These are phyloP conservation scores for Hyles lineata DNA, from an alignment of 2,888 invertebrate genomes.

Conservation along the genomic window DNA sequence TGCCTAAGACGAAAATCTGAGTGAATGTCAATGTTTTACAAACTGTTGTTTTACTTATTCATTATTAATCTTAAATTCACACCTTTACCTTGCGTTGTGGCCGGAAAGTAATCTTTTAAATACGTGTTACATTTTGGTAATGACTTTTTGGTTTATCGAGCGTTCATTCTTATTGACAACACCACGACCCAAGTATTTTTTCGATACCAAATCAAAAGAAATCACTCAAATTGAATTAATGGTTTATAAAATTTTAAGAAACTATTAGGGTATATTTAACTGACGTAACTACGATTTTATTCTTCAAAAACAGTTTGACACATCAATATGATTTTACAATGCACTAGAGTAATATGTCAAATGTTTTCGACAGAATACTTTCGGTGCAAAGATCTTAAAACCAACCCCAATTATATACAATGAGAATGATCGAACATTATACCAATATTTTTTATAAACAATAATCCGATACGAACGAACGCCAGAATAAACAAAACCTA, in stretches of 20 bases:
- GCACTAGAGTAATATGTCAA: background rate
- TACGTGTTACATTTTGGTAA: background rate
- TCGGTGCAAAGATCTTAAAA: background rate
- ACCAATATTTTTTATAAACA: background rate
- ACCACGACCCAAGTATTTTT: background rate
- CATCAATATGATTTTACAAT: background rate
- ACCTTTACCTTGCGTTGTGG: background rate
- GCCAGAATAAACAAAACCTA: background rate
- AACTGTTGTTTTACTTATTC: constrained; percentile 22
- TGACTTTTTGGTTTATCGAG: background rate
- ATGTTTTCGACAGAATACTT: constrained; percentile 10
- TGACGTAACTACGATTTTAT: background rate
- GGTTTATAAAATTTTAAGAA: background rate
- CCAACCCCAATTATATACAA: background rate
- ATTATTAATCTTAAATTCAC: background rate
- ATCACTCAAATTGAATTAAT: background rate
- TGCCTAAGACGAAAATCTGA: background rate
- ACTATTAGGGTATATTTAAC: background rate
- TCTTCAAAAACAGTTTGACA: constrained; percentile 8
- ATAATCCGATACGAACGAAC: background rate
- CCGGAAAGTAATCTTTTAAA: background rate
- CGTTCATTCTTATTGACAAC: constrained; percentile 2
- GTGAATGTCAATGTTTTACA: background rate
- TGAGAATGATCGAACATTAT: background rate
- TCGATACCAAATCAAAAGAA: background rate